phyloP scores from a whole-genome alignment of 2,113 vertebrate genomes.

The Laterallus jamaicensis region DNA sequence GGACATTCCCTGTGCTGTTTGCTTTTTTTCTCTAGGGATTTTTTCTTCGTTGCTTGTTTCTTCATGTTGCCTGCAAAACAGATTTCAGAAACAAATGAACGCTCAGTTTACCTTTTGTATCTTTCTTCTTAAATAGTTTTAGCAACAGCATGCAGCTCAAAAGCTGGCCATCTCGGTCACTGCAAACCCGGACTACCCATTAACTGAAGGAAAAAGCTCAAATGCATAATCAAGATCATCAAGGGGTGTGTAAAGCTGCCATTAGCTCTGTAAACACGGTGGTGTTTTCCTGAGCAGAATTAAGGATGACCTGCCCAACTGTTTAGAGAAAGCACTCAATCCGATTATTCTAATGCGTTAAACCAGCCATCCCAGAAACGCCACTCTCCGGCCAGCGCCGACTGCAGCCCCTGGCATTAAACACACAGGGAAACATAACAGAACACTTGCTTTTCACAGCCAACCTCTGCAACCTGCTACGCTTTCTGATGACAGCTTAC shows the following conservation, averaged over 20 bases:
- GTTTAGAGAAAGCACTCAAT: neutral
- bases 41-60: slow-evolving; percentile 89
- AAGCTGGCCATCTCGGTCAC: neutral
- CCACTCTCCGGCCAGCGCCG: neutral
- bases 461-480: neutral
- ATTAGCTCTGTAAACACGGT: neutral
- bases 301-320: neutral
- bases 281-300: neutral
- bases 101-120: neutral
- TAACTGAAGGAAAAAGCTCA: neutral
- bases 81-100: slow-evolving; percentile 1
- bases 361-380: slow-evolving; percentile 3
- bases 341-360: slow-evolving; percentile 16
- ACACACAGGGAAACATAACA: neutral
- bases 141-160: neutral
- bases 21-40: slow-evolving; percentile 83
- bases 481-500: neutral
- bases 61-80: slow-evolving; percentile 85
- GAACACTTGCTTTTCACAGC: neutral
- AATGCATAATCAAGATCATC: neutral
- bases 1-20: slow-evolving; percentile 84
- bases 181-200: neutral
- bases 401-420: neutral
- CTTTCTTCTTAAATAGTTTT: neutral
- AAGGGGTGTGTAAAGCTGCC: neutral